Evolutionary conservation across 2,113 vertebrate genomes (phyloP), one percentile per base, ranked within the genome.

Genomic region (Oryctolagus cuniculus): DNA sequence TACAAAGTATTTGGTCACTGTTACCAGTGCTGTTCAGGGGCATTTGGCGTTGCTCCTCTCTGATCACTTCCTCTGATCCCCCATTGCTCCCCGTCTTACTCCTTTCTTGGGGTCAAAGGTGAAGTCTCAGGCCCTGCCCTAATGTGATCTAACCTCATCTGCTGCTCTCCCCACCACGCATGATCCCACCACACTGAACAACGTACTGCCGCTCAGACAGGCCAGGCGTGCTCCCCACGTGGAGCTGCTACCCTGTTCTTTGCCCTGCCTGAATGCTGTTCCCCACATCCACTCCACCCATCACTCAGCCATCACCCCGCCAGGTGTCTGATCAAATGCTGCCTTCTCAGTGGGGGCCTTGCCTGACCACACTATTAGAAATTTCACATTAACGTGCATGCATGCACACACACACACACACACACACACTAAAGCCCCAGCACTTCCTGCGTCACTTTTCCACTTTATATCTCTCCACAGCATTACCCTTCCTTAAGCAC

Each of bases 41-140:
- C 24, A 15, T 25, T 10, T 2, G 38, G 24, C 22, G 87, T 13
- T 11, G 0, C 5, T 12, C 7, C 1, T n/a, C 1, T 36, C 82
- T 58, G n/a, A 27, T 58, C 51, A 70, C 24, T 22, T 27, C 2
- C 73, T 15, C 5, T n/a, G 5, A 10, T 31, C 2, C 27, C n/a
- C 10, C 25, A 27, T 3, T 36, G 27, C 55, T 93, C n/a, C 2
- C 38, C 29, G 64, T 12, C 34, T 95, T 61, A 17, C 21, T 49
- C 22, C 31, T 95, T 34, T 21, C 34, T 64, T 8, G 11, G 36
- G 34, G 64, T 44, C 34, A 81, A 49, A 75, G 70, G 15, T 49
- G 53, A 89, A 16, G 22, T 17, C 11, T 11, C 36, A 49, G 6
- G 38, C 19, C 87, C 51, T 80, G 25, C 25, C n/a, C 44, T 3